Evolutionary conservation across 2,888 invertebrate species (phyloP).

Genomic region (Pterostichus niger): DNA sequence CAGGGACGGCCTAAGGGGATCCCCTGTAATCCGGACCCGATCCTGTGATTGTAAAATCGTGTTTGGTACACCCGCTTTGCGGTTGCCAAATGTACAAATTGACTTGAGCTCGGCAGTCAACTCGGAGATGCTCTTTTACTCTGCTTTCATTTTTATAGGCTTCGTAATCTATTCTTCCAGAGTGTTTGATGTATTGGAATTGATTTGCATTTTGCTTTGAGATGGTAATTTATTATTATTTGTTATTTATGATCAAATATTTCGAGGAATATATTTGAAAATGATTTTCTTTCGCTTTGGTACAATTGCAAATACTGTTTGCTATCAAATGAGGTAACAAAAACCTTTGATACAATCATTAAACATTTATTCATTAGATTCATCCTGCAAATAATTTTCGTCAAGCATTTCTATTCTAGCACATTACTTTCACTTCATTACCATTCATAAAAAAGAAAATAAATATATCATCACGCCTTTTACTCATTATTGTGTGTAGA

Average conservation of each 20-base stretch:
- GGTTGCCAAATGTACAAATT: background rate
- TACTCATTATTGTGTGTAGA: too few species aligned
- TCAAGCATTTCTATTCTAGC: too few species aligned
- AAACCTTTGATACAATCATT: too few species aligned
- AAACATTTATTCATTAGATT: too few species aligned
- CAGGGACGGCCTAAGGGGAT: constrained; percentile 51
- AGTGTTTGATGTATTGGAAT: constrained; percentile 22
- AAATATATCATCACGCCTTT: too few species aligned
- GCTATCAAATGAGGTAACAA: too few species aligned
- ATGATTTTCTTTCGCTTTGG: background rate
- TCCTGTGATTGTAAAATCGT: constrained; percentile 10
- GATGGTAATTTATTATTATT: background rate
- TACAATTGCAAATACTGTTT: too few species aligned
- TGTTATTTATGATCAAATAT: background rate
- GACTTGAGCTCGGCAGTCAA: background rate
- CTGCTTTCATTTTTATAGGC: background rate
- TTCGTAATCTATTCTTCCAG: background rate
- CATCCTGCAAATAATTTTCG: too few species aligned
- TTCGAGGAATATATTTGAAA: background rate
- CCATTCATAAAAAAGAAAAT: too few species aligned
- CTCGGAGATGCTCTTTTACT: background rate
- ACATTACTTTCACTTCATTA: too few species aligned
- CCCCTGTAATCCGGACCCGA: background rate
- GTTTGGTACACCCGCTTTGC: background rate
- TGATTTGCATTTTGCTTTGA: background rate